These are phyloP conservation scores for Crypturellus tataupa DNA, from an alignment of 2,797 vertebrate species.

Conservation along the genomic window DNA sequence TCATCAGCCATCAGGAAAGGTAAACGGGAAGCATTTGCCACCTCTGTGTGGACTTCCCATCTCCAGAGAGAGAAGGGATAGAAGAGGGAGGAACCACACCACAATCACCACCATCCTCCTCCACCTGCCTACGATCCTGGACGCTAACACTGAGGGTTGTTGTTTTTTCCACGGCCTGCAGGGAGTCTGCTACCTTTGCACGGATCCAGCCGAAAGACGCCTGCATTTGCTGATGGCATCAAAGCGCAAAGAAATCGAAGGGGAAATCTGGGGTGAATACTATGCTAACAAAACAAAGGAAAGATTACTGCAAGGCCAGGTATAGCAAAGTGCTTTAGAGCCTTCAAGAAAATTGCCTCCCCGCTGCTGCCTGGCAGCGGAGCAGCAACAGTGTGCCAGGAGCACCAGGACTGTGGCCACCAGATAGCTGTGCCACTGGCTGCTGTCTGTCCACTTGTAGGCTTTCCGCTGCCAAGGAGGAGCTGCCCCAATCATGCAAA, in stretches of 20 bases:
- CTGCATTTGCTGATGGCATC: background rate
- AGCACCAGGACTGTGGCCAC: background rate
- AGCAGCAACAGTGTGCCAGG: background rate
- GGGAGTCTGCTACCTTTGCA: rapidly evolving
- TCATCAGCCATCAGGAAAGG: background rate
- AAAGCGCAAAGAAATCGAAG: background rate
- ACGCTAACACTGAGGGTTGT: background rate
- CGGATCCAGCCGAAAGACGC: rapidly evolving
- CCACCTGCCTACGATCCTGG: background rate
- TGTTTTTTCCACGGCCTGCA: background rate
- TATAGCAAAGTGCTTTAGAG: rapidly evolving
- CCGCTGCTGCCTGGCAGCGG: no score
- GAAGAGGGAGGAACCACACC: background rate
- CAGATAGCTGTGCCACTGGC: background rate
- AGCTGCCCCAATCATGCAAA: background rate
- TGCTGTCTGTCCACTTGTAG: background rate
- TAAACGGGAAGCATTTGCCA: background rate
- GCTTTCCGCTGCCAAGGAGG: background rate
- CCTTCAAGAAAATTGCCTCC: background rate
- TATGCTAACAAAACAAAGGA: background rate
- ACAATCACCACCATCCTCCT: background rate
- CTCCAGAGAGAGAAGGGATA: no score
- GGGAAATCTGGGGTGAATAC: background rate
- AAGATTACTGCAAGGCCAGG: background rate
- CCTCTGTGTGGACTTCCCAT: no score